These are phyloP conservation scores for Neocloeon triangulifer DNA, from an alignment of 1,140 invertebrate species.

Conservation along the genomic window DNA sequence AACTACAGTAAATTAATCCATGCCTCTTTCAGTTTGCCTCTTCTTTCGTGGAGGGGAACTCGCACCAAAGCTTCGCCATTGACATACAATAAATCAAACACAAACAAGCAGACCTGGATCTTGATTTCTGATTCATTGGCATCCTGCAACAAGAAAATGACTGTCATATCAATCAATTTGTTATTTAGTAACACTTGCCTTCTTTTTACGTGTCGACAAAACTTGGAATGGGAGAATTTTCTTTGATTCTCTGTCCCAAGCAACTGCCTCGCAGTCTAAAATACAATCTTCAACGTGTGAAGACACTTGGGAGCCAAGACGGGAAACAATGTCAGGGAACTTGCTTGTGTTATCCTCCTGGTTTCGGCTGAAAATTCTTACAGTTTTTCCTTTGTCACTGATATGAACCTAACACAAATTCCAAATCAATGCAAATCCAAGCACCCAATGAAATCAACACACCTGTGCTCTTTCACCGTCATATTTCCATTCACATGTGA, in stretches of 20 bases:
- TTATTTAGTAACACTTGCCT: conserved; percentile 25
- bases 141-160: conserved; percentile 31
- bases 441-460: conserved; percentile 7
- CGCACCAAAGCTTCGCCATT: conserved; percentile 76
- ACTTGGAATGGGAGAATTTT: conserved; percentile 95
- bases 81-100: conserved; percentile 91
- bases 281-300: too few species aligned
- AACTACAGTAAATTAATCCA: too few species aligned
- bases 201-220: conserved; percentile 85
- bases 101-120: conserved; percentile 93
- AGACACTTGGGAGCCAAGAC: too few species aligned
- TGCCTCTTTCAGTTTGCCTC: too few species aligned
- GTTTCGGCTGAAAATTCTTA: conserved; percentile 85
- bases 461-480: conserved; percentile 97
- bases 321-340: conserved; percentile 84
- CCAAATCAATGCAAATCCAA: background rate
- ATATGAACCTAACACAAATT: conserved; percentile 44
- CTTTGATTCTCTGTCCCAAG: conserved; percentile 77
- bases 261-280: conserved; percentile 91
- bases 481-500: conserved; percentile 99
- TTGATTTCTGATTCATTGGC: conserved; percentile 75
- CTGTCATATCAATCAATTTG: background rate
- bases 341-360: conserved; percentile 96
- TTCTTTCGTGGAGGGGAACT: conserved; percentile 49
- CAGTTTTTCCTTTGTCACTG: conserved; percentile 34